Percentiles rank a stretch among this genome's conserved stretches.
Conservation (phyloP, 1,140 invertebrate genomes). For the Pseudomyrmex gracilis region DNA sequence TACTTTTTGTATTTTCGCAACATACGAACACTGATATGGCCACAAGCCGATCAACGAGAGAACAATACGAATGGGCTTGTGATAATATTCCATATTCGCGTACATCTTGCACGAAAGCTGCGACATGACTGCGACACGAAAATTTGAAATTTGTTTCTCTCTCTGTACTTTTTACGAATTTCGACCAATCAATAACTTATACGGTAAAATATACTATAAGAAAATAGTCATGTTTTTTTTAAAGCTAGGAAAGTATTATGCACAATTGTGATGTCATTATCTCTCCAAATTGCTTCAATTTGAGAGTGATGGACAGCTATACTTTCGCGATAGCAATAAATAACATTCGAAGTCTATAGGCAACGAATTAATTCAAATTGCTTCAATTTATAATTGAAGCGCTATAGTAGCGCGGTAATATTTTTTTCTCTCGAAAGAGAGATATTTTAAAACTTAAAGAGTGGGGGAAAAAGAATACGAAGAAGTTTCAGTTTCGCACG, state of each 20-base stretch:
- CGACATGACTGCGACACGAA: too few relatives aligned
- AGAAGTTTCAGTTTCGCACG: neutral
- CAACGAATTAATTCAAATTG: too few relatives aligned
- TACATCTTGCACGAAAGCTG: too few relatives aligned
- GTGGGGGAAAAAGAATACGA: too few relatives aligned
- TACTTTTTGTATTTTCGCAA: neutral
- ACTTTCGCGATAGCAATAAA: too few relatives aligned
- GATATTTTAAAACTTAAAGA: too few relatives aligned
- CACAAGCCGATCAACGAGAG: conserved; percentile 21
- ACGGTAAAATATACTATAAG: neutral
- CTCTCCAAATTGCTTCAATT: too few relatives aligned
- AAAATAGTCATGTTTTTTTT: neutral
- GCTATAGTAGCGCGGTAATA: neutral
- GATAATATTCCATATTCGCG: neutral
- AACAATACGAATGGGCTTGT: conserved; percentile 14
- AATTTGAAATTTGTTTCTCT: neutral
- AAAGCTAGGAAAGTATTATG: neutral
- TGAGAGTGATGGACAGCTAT: too few relatives aligned
- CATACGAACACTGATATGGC: conserved; percentile 5
- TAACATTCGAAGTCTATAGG: too few relatives aligned
- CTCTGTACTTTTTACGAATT: conserved; percentile 9
- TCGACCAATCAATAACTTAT: neutral
- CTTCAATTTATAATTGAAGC: too few relatives aligned
- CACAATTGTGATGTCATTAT: too few relatives aligned
- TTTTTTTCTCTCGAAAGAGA: too few relatives aligned